A percentile compares a stretch with the other conserved stretches of the same genome.
Conservation (phyloP, 2,888 invertebrate species). For the Hydrotaea diabolus region DNA sequence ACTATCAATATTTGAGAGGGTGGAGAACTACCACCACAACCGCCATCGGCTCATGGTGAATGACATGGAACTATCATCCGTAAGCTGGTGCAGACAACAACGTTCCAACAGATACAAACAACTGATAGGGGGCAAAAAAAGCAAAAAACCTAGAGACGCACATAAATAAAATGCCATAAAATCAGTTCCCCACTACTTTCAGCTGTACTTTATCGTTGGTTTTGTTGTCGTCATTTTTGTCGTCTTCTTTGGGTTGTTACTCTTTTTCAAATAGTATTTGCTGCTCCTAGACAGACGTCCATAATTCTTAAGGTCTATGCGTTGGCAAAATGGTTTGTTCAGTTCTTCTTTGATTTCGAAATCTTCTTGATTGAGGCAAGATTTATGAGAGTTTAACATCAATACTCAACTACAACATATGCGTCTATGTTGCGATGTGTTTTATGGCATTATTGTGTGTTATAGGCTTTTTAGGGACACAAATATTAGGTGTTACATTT, state of each 20-base stretch:
- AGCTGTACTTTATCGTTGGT: not conserved
- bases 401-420: not conserved
- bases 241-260: not conserved
- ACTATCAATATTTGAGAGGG: not conserved
- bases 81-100: not conserved
- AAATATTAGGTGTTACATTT: not conserved
- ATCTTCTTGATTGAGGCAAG: constrained; percentile 10
- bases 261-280: not conserved
- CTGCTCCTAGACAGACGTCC: not conserved
- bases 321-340: not conserved
- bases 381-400: constrained; percentile 14
- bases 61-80: not conserved
- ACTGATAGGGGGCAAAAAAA: no score
- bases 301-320: constrained; percentile 12
- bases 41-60: not conserved
- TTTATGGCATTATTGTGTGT: not conserved
- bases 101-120: not conserved
- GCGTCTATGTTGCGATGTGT: not conserved
- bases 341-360: not conserved
- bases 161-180: constrained; percentile 22
- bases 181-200: constrained; percentile 12
- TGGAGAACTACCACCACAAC: not conserved
- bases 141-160: not conserved
- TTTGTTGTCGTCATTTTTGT: not conserved
- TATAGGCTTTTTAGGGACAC: not conserved